Percentiles rank a stretch among this genome's conserved stretches.
phyloP scores from a whole-genome alignment of 2,113 vertebrate species.

The Caranx ignobilis region DNA sequence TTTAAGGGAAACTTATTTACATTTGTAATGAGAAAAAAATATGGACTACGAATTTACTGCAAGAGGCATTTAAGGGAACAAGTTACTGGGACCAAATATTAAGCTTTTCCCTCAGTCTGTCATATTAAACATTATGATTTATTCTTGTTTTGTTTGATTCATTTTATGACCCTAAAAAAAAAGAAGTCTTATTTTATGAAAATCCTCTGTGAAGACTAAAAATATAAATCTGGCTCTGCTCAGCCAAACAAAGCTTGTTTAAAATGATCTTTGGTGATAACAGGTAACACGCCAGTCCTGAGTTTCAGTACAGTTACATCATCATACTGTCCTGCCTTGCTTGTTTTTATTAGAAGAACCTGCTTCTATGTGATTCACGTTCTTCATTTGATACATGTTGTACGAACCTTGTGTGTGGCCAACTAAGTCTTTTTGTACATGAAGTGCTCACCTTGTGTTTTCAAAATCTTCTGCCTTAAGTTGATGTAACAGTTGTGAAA shows the following conservation, averaged over 20 bases:
- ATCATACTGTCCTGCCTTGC: slow-evolving; percentile 13
- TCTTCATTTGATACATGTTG: slow-evolving; percentile 28
- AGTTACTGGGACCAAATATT: slow-evolving; percentile 3
- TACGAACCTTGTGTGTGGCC: slow-evolving; percentile 15
- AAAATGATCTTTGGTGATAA: slow-evolving; percentile 17
- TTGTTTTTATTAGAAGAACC: slow-evolving; percentile 16
- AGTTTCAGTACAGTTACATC: slow-evolving; percentile 18
- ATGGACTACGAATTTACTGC: background rate
- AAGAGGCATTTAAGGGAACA: background rate
- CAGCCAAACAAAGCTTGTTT: background rate
- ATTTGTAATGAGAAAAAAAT: background rate
- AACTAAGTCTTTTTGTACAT: slow-evolving; percentile 45
- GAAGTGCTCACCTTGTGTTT: slow-evolving; percentile 25
- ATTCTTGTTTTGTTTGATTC: background rate
- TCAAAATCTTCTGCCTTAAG: slow-evolving; percentile 70
- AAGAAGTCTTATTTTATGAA: background rate
- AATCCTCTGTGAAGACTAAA: background rate
- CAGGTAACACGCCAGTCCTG: slow-evolving; percentile 26
- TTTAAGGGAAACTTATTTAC: slow-evolving; percentile 1
- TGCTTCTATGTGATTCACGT: slow-evolving; percentile 37
- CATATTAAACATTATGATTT: background rate
- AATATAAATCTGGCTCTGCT: background rate
- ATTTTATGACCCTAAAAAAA: background rate
- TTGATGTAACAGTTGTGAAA: slow-evolving; percentile 48
- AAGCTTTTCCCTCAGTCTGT: background rate